Percentiles rank a stretch among this genome's conserved stretches.
Evolutionary conservation across 1,140 invertebrate genomes (phyloP).

Genomic region (Pemphigus obesinymphae): DNA sequence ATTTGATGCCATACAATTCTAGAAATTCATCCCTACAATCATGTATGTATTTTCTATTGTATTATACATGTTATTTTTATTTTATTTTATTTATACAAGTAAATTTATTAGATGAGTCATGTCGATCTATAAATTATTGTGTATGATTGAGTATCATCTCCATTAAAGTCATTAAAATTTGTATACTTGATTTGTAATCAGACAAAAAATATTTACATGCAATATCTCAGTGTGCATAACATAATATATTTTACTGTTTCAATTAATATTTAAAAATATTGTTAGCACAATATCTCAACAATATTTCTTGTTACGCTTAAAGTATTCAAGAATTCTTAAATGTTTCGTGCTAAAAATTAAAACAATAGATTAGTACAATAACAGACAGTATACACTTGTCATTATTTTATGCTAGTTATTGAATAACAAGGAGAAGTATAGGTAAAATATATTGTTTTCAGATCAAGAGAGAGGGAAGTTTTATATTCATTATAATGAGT

Average conservation of each 20-base stretch:
- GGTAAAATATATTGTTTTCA: neutral
- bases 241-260: neutral
- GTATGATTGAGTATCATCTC: neutral
- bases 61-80: constrained; percentile 6
- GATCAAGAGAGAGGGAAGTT: neutral
- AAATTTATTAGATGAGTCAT: neutral
- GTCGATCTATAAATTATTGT: neutral
- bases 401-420: neutral
- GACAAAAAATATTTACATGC: neutral
- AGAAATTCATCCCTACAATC: neutral
- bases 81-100: neutral
- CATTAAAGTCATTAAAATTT: neutral
- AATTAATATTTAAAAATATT: neutral
- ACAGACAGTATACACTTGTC: neutral
- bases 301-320: neutral
- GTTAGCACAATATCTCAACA: neutral
- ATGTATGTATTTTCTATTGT: constrained; percentile 16
- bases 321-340: neutral
- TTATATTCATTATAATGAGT: neutral
- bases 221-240: neutral
- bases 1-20: neutral
- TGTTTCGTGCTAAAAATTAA: no score
- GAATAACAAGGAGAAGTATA: neutral
- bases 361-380: neutral
- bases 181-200: neutral